Percentiles rank a stretch among this genome's conserved stretches.
Evolutionary conservation across 2,888 invertebrate genomes (phyloP).

Genomic region (Lagria hirta): DNA sequence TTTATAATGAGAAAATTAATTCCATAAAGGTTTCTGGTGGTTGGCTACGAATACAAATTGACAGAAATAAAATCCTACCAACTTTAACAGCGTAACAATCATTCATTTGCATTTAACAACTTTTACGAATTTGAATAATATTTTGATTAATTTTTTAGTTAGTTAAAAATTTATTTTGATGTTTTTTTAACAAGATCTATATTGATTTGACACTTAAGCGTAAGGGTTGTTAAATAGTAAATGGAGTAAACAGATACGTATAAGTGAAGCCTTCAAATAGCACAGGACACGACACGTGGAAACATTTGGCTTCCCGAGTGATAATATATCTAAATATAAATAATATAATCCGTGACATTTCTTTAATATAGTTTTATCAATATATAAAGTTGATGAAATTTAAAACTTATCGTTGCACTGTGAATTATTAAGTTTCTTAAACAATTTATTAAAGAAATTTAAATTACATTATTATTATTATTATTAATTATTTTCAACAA

Average conservation of each 20-base stretch:
- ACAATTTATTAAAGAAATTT: too few species aligned
- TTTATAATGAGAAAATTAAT: constrained; percentile 13
- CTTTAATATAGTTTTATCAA: too few species aligned
- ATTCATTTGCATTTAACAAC: constrained; percentile 11
- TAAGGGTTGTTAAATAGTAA: constrained; percentile 18
- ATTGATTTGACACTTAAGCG: constrained; percentile 20
- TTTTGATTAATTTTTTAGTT: constrained; percentile 17
- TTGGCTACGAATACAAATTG: constrained; percentile 14
- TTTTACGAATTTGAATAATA: constrained; percentile 5
- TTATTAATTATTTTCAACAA: too few species aligned
- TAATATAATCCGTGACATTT: too few species aligned
- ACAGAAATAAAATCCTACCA: constrained; percentile 13
- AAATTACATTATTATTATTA: too few species aligned
- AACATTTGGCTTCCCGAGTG: constrained; percentile 18
- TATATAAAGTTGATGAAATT: too few species aligned
- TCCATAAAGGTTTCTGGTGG: constrained; percentile 11
- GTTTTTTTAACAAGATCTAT: constrained; percentile 4
- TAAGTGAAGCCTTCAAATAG: constrained; percentile 21
- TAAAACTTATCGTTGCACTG: too few species aligned
- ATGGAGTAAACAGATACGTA: constrained; percentile 22
- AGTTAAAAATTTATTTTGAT: constrained; percentile 1
- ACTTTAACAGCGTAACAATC: constrained; percentile 11
- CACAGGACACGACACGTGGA: constrained; percentile 18
- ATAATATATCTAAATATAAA: constrained; percentile 14
- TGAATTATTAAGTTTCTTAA: too few species aligned